Percentiles rank a stretch among this genome's conserved stretches.
Conservation (phyloP, 2,113 vertebrate species). For the Alligator sinensis region DNA sequence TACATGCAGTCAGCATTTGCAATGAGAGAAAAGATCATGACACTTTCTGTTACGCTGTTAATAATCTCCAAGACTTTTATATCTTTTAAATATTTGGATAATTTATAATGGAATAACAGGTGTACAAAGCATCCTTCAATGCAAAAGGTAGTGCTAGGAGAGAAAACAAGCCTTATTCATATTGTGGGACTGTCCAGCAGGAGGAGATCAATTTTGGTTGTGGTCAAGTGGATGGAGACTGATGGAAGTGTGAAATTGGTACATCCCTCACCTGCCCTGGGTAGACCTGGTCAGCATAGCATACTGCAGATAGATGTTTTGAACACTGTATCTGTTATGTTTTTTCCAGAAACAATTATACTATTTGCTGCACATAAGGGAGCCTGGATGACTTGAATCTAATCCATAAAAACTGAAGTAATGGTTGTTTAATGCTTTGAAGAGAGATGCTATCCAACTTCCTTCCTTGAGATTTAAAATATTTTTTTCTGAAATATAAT, state of each 20-base stretch:
- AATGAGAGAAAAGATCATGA: neutral
- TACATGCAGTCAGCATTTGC: no score
- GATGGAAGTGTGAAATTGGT: no score
- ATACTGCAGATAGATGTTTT: no score
- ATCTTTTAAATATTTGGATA: neutral
- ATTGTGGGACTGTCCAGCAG: no score
- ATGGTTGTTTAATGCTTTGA: neutral
- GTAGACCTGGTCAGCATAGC: no score
- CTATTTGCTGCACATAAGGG: neutral
- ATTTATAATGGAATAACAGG: fast-evolving
- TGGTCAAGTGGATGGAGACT: no score
- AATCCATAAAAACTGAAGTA: neutral
- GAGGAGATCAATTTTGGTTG: no score
- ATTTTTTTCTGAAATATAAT: neutral
- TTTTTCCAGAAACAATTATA: neutral
- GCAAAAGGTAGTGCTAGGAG: neutral
- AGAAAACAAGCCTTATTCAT: fast-evolving
- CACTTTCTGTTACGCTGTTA: neutral
- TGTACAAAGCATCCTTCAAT: neutral
- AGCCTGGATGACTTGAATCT: neutral
- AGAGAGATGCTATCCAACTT: neutral
- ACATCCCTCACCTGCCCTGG: no score
- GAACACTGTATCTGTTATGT: no score
- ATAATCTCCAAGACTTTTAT: neutral
- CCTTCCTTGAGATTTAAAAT: neutral